Percentiles rank a stretch among this genome's conserved stretches.
These are phyloP conservation scores for Cyphomyrus plagiostoma DNA, from an alignment of 2,113 vertebrate genomes.

Conservation along the genomic window DNA sequence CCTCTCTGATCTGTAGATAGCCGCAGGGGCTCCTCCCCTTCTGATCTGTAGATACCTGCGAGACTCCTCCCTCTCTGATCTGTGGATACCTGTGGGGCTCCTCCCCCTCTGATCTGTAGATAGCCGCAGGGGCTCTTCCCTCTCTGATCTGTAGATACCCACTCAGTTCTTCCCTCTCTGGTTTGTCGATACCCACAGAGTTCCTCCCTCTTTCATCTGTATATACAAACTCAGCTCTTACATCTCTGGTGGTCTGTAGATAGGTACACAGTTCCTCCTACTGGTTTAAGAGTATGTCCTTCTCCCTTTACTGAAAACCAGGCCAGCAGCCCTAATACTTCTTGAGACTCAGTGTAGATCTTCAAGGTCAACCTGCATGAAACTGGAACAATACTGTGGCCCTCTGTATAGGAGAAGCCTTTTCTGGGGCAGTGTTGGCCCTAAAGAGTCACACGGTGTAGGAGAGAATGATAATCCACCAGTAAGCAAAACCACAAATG, in stretches of 20 bases:
- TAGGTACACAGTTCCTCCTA: background rate
- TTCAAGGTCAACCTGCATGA: background rate
- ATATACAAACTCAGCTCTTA: background rate
- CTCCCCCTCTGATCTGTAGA: no score
- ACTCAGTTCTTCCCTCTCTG: background rate
- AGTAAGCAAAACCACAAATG: background rate
- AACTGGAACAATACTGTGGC: constrained; percentile 4
- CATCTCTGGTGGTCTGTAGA: background rate
- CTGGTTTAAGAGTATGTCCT: background rate
- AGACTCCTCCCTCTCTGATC: background rate
- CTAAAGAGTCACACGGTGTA: background rate
- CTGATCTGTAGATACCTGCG: background rate
- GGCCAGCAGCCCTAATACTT: background rate
- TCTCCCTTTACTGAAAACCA: background rate
- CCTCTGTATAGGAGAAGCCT: background rate
- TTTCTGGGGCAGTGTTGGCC: constrained; percentile 11
- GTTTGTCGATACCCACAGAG: no score
- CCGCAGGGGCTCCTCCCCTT: background rate
- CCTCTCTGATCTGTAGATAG: background rate
- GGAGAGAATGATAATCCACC: background rate
- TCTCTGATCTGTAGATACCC: background rate
- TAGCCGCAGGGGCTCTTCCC: background rate
- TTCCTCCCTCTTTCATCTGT: no score
- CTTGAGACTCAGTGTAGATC: background rate
- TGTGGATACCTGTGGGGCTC: background rate